Evolutionary conservation across 2,113 vertebrate species (phyloP).

Genomic region (Embiotoca jacksoni): DNA sequence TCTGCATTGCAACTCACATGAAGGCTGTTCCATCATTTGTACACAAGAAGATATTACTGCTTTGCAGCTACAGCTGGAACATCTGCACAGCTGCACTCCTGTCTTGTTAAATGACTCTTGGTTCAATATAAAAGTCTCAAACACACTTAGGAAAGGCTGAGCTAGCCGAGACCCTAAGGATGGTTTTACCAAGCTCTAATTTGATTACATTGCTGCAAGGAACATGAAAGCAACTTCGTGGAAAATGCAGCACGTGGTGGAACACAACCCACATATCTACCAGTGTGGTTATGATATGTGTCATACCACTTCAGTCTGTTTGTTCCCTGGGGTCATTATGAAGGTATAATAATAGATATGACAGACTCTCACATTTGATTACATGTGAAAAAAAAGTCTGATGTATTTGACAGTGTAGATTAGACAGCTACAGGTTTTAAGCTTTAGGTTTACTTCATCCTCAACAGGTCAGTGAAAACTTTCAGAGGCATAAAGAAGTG

Average conservation of each 20-base stretch:
- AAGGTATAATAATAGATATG: conserved; percentile 1
- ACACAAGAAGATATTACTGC: neutral
- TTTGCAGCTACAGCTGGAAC: conserved; percentile 23
- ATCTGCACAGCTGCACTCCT: conserved; percentile 43
- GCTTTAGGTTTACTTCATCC: neutral
- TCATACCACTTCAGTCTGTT: neutral
- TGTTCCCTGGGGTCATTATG: neutral
- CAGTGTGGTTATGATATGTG: neutral
- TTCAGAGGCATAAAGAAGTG: neutral
- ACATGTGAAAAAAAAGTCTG: too few species aligned
- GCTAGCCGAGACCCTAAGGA: conserved; percentile 38
- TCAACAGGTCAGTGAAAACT: neutral
- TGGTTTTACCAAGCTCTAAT: conserved; percentile 32
- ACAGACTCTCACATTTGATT: neutral
- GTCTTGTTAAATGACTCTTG: conserved; percentile 40
- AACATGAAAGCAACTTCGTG: conserved; percentile 26
- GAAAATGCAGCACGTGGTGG: conserved; percentile 10
- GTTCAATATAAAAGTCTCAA: conserved; percentile 36
- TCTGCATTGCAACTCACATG: neutral
- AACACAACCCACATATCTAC: neutral
- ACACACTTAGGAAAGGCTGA: conserved; percentile 37
- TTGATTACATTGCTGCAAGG: conserved; percentile 36
- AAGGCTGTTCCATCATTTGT: neutral
- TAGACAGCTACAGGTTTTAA: neutral
- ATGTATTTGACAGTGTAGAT: neutral